These are phyloP conservation scores for Alouatta palliata DNA, from an alignment of 2,113 vertebrate genomes.

Conservation along the genomic window DNA sequence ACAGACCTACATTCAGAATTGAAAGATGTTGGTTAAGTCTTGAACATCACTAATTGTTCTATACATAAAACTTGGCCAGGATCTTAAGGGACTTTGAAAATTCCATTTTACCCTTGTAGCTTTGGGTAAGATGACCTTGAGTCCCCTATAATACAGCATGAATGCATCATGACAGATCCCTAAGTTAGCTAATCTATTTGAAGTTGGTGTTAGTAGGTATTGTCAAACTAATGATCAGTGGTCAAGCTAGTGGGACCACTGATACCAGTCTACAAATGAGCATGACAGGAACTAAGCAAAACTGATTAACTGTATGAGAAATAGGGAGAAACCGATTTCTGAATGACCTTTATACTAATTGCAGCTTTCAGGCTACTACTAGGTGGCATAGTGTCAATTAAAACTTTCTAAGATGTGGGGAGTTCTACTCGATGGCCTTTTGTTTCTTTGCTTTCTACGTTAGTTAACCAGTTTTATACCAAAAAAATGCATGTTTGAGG, in stretches of 20 bases:
- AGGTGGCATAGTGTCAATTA: slow-evolving; percentile 8
- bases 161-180: slow-evolving; percentile 13
- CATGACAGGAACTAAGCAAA: not conserved
- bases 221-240: not conserved
- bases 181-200: not conserved
- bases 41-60: slow-evolving; percentile 39
- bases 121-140: slow-evolving; percentile 39
- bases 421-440: slow-evolving; percentile 32
- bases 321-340: not conserved
- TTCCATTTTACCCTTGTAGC: slow-evolving; percentile 35
- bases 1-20: slow-evolving; percentile 29
- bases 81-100: slow-evolving; percentile 31
- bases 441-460: slow-evolving; percentile 25
- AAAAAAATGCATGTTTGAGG: slow-evolving; percentile 66
- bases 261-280: not conserved
- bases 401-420: not conserved
- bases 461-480: slow-evolving; percentile 23
- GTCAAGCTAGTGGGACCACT: slow-evolving; percentile 18
- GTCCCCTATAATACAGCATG: not conserved
- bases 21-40: slow-evolving; percentile 27
- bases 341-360: not conserved
- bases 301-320: not conserved
- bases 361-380: slow-evolving; percentile 32
- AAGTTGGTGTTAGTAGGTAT: not conserved
- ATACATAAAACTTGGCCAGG: not conserved